Evolutionary conservation across 2,797 vertebrate species (phyloP).

Genomic region (Enteromius mattozi): DNA sequence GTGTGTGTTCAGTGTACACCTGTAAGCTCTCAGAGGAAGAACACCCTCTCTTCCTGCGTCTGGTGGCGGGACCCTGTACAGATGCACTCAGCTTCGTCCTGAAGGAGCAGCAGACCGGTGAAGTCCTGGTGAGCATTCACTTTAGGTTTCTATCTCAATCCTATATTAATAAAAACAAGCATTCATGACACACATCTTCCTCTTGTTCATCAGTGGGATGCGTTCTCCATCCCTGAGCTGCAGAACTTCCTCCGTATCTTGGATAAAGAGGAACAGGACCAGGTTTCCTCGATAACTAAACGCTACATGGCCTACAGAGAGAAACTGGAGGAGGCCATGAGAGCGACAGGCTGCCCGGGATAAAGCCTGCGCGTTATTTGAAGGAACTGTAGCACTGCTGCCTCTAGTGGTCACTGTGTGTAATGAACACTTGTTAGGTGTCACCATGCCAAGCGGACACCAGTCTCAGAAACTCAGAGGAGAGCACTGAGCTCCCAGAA

Average conservation of each 20-base stretch:
- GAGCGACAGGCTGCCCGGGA: slow-evolving; percentile 74
- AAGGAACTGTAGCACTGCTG: slow-evolving; percentile 33
- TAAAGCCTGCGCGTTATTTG: slow-evolving; percentile 65
- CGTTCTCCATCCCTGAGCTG: slow-evolving; percentile 94
- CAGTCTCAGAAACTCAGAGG: slow-evolving; percentile 38
- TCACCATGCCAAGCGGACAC: slow-evolving; percentile 30
- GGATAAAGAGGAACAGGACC: slow-evolving; percentile 93
- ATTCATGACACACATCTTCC: background rate
- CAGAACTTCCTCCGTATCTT: slow-evolving; percentile 95
- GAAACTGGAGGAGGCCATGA: slow-evolving; percentile 89
- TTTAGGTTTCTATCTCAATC: background rate
- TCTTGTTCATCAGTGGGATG: slow-evolving; percentile 88
- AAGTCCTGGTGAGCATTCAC: slow-evolving; percentile 82
- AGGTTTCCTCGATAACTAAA: slow-evolving; percentile 79
- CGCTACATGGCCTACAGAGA: slow-evolving; percentile 86
- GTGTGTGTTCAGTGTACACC: slow-evolving; percentile 83
- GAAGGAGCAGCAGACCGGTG: slow-evolving; percentile 93
- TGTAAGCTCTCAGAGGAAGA: slow-evolving; percentile 93
- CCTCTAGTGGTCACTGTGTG: slow-evolving; percentile 30
- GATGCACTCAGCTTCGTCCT: slow-evolving; percentile 93
- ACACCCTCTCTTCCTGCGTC: slow-evolving; percentile 90
- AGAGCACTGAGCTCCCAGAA: slow-evolving; percentile 47
- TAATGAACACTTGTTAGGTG: slow-evolving; percentile 35
- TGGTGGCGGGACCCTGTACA: slow-evolving; percentile 88
- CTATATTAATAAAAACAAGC: background rate